Conservation (phyloP, 2,888 invertebrate species). For the Agapetus fuscipes region DNA sequence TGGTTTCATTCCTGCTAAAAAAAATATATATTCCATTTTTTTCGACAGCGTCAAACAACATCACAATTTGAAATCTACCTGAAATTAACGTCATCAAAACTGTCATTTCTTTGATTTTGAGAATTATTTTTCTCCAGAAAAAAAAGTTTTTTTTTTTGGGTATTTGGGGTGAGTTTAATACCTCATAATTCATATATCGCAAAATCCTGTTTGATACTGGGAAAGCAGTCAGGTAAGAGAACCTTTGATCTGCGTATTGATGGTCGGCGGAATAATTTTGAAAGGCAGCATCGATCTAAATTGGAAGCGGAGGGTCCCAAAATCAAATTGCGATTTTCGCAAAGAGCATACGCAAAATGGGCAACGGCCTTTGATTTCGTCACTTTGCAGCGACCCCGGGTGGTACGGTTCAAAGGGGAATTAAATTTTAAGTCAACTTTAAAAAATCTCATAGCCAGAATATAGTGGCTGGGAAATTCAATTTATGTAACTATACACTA, state of each 20-base stretch:
- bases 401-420: slow-evolving; percentile 14
- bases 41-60: background rate
- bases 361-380: slow-evolving; percentile 16
- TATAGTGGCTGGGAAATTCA: no score
- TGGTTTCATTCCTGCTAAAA: no score
- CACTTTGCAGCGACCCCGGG: no score
- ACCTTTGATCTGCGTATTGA: background rate
- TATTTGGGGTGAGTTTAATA: background rate
- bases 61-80: background rate
- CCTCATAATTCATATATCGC: background rate
- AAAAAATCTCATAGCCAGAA: no score
- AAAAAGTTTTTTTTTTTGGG: background rate
- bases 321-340: background rate
- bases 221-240: no score
- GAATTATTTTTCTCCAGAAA: no score
- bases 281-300: background rate
- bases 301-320: background rate
- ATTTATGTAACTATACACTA: no score
- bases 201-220: background rate
- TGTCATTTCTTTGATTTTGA: no score
- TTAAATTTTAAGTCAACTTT: slow-evolving; percentile 15
- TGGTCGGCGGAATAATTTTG: background rate
- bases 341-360: slow-evolving; percentile 14
- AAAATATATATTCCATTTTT: background rate
- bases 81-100: no score